Evolutionary conservation across 2,888 invertebrate species (phyloP), one percentile per base, ranked within the genome.

Genomic region (Heterodera filipjevi): DNA sequence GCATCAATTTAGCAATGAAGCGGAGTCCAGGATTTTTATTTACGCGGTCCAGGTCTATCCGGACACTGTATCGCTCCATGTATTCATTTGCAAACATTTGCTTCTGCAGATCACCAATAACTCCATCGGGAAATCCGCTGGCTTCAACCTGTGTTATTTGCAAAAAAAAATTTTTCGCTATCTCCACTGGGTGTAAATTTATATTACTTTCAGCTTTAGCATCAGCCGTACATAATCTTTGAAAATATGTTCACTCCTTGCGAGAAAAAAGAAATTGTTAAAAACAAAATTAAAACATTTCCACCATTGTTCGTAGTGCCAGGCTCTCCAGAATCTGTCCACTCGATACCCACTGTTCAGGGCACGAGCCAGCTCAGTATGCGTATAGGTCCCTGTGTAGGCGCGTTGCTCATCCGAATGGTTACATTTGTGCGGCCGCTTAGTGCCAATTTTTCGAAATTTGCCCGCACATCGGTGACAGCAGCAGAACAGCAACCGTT

Each of bases 321-420:
- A 49, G 3, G 49, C 49, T 14, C 49, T 14, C 49, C 49, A 49
- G 49, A 49, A 66, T 16, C 66, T 10, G 32, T 66, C 66, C 14
- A 66, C n/a, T 27, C n/a, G 14, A 14, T 66, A 66, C 3, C 76
- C 76, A 5, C 71, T 16, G 3, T 66, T 0, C 2, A 76, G 12
- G 1, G 76, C 66, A 19, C 33, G 33, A 12, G 30, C 68, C 2
- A 76, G 68, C 39, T 76, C 76, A 39, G 71, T 70, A 30, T 68
- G 66, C 6, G 76, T 66, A 27, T 35, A 35, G n/a, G 27, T 76
- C 12, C 70, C 68, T 8, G 66, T 76, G 76, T 39, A 76, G 8
- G 64, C 35, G 1, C 76, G 66, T 35, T 76, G 33, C 3, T 12
- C 66, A 35, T 76, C 76, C 1, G 66, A 8, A 35, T 76, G 66